These are phyloP conservation scores for Triplophysa tibetana DNA, from an alignment of 2,113 vertebrate genomes.

Conservation along the genomic window DNA sequence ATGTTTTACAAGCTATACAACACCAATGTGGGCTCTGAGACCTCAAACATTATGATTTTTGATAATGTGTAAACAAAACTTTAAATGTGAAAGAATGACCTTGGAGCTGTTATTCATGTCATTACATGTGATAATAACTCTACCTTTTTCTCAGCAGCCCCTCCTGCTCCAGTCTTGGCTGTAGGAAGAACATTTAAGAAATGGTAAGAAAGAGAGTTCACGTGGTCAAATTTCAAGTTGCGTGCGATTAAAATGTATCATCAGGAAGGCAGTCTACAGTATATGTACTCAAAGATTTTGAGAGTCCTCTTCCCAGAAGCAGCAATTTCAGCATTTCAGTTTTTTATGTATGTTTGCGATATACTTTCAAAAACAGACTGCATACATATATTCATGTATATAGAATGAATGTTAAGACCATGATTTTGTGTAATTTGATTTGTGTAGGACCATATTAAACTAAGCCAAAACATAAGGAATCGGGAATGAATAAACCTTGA, in stretches of 20 bases:
- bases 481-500: background rate
- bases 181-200: constrained; percentile 39
- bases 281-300: background rate
- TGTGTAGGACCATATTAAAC: background rate
- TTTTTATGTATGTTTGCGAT: constrained; percentile 13
- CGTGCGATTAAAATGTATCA: background rate
- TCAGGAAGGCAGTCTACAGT: background rate
- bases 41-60: too few relatives aligned
- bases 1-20: too few relatives aligned
- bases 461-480: background rate
- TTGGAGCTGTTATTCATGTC: background rate
- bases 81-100: background rate
- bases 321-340: background rate
- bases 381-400: background rate
- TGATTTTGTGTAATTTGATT: background rate
- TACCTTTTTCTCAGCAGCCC: constrained; percentile 56
- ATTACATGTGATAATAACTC: background rate
- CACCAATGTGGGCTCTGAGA: background rate
- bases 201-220: constrained; percentile 10
- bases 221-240: background rate
- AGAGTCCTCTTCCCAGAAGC: constrained; percentile 5
- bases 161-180: constrained; percentile 50
- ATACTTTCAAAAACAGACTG: background rate
- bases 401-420: background rate
- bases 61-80: constrained; percentile 22